phyloP scores from a whole-genome alignment of 1,140 invertebrate species.

The Geopemphigus sp. region DNA sequence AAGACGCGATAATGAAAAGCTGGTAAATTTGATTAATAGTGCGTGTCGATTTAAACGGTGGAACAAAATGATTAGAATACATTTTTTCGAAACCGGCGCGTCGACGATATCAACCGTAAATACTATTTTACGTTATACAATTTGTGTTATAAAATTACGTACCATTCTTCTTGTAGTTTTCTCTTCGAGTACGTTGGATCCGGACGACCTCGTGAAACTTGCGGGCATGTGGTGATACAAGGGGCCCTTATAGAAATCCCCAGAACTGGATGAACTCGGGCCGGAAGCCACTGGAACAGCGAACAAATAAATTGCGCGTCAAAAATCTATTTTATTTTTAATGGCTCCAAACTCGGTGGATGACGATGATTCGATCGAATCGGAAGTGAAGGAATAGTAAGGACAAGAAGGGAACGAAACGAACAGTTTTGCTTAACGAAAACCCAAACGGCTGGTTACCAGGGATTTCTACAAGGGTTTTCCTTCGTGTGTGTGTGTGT shows the following conservation, averaged over 20 bases:
- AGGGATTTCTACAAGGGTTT: conserved; percentile 26
- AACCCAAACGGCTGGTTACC: background rate
- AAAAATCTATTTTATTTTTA: background rate
- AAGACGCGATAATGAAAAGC: conserved; percentile 9
- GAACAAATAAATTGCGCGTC: conserved; percentile 6
- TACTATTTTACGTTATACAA: background rate
- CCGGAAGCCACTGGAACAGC: conserved; percentile 62
- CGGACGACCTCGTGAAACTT: conserved; percentile 59
- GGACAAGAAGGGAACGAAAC: background rate
- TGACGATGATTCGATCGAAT: background rate
- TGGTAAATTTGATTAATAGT: conserved; percentile 2
- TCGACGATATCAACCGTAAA: too few species aligned
- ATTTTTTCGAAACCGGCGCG: background rate
- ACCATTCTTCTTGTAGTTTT: conserved; percentile 68
- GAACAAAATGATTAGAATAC: background rate
- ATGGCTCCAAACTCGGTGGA: background rate
- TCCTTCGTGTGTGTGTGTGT: too few species aligned
- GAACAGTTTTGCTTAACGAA: background rate
- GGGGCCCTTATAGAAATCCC: conserved; percentile 76
- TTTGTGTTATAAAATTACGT: conserved; percentile 56
- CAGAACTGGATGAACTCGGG: conserved; percentile 64
- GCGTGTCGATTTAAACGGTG: background rate
- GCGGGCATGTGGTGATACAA: conserved; percentile 54
- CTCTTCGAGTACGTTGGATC: conserved; percentile 60
- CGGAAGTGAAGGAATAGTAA: background rate